Conservation (phyloP, 1,140 invertebrate genomes). For the Eulimnadia texana region DNA sequence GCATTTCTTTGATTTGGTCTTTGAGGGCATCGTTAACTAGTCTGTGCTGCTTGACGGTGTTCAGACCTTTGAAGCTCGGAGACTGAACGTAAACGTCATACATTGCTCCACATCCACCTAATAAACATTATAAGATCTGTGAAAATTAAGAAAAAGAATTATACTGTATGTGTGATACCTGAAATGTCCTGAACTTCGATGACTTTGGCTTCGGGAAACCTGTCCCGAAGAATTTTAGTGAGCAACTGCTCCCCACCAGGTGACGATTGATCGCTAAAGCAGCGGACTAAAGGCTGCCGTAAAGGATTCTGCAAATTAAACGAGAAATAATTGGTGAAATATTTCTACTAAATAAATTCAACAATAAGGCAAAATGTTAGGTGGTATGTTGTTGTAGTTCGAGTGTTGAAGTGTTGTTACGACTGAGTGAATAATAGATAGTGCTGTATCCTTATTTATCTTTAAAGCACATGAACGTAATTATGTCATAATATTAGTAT, state of each 20-base stretch:
- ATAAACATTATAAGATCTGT: constrained; percentile 19
- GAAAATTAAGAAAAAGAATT: constrained; percentile 5
- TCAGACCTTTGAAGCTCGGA: constrained; percentile 56
- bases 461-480: no score
- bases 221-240: constrained; percentile 17
- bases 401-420: no score
- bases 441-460: no score
- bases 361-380: no score
- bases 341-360: no score
- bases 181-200: constrained; percentile 59
- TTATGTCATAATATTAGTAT: no score
- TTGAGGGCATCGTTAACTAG: constrained; percentile 60
- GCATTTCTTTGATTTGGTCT: constrained; percentile 67
- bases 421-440: no score
- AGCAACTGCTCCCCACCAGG: background rate
- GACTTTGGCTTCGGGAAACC: constrained; percentile 46
- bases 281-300: background rate
- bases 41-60: constrained; percentile 62
- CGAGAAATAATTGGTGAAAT: no score
- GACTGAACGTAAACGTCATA: constrained; percentile 64
- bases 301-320: no score
- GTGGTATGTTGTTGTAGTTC: no score
- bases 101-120: constrained; percentile 76
- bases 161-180: constrained; percentile 25
- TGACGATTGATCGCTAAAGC: background rate